Conservation (phyloP, 1,140 invertebrate genomes). For the Bombus vancouverensis region DNA sequence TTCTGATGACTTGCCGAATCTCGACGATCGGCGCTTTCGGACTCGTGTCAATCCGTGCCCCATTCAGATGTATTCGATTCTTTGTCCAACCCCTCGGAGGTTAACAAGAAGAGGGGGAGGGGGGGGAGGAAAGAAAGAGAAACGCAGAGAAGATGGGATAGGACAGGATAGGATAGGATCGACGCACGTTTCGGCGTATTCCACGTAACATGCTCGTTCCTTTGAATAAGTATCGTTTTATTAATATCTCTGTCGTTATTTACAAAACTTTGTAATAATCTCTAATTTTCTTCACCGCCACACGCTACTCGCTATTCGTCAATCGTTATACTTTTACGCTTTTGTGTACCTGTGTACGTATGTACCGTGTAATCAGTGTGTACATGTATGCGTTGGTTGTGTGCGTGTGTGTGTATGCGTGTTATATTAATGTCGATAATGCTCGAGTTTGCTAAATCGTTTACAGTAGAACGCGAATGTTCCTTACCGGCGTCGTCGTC, state of each 20-base stretch:
- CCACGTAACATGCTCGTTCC: constrained; percentile 27
- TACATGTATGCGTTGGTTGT: neutral
- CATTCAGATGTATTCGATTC: constrained; percentile 14
- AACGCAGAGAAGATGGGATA: neutral
- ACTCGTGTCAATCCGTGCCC: neutral
- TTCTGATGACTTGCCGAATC: constrained; percentile 10
- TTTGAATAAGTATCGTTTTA: constrained; percentile 81
- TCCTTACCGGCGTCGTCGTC: constrained; percentile 3
- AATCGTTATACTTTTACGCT: constrained; percentile 66
- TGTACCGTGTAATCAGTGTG: neutral
- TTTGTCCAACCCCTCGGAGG: neutral
- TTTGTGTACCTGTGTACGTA: constrained; percentile 39
- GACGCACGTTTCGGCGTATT: neutral
- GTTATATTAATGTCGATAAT: constrained; percentile 65
- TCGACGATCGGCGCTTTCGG: neutral
- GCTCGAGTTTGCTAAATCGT: constrained; percentile 60
- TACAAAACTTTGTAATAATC: constrained; percentile 83
- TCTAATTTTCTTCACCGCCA: constrained; percentile 78
- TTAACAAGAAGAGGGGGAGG: neutral
- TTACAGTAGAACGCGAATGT: constrained; percentile 55
- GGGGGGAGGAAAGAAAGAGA: neutral
- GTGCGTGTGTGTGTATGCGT: neutral
- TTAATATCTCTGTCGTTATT: constrained; percentile 82
- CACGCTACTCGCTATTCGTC: constrained; percentile 77
- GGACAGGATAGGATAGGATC: neutral